phyloP scores from a whole-genome alignment of 2,113 vertebrate species.

The Zosterops hypoxanthus region DNA sequence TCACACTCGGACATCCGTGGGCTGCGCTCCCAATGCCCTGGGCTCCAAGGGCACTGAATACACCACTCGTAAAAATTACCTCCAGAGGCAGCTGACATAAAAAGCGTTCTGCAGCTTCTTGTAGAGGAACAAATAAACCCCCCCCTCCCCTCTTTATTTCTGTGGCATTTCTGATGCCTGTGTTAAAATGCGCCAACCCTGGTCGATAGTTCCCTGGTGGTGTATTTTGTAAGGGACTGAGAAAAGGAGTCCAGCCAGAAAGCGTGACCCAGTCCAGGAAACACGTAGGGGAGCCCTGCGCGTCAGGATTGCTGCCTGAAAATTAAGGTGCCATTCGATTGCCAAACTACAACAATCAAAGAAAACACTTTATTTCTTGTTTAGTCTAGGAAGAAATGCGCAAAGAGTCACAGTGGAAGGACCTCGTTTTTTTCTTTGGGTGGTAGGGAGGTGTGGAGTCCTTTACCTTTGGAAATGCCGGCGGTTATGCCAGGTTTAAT shows the following conservation, averaged over 20 bases:
- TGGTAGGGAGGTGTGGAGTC: not conserved
- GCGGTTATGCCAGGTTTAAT: not conserved
- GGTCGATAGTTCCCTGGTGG: not conserved
- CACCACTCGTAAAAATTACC: not conserved
- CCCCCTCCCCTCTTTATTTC: not conserved
- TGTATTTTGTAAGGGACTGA: not conserved
- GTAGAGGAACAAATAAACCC: not conserved
- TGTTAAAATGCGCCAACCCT: not conserved
- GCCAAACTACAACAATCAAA: not conserved
- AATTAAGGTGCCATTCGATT: not conserved
- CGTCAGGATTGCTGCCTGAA: not conserved
- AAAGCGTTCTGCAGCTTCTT: not conserved
- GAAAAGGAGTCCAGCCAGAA: not conserved
- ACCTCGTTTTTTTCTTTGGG: not conserved
- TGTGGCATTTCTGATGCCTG: not conserved
- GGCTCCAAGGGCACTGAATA: not conserved
- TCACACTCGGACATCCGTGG: not conserved
- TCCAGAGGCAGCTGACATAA: not conserved
- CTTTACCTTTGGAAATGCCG: not conserved
- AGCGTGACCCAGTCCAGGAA: not conserved
- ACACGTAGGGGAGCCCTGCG: not conserved
- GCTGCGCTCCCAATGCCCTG: not conserved
- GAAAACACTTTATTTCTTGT: not conserved
- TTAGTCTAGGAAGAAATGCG: not conserved
- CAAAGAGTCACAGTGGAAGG: not conserved